Base-by-base conservation (phyloP, 2,113 vertebrate species). In the Vanacampus margaritifer region DNA sequence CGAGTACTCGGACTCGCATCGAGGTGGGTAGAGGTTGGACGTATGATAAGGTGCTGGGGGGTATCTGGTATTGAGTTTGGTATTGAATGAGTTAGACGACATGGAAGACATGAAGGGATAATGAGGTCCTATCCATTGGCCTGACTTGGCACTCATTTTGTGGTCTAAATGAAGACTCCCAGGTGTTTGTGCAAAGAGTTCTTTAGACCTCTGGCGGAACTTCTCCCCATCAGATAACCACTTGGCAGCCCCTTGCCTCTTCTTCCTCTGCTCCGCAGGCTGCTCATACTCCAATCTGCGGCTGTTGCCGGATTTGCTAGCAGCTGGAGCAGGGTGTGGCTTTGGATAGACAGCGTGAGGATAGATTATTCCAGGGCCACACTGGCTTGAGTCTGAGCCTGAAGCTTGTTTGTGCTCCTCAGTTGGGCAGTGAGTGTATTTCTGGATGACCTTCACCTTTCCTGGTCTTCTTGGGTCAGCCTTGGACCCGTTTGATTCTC, bases 1-100 rank as follows among this genome's bases (percentile, higher is more conserved):
- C 0, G 94, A 95, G 72, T 88, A 94, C 81, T 97, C 93, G 0
- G 94, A 95, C 71, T 94, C 93, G 0, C 94, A 95, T 53, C 72
- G 77, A 51, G 91, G 72, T 1, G 83, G 85, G 74, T 82, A 86
- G 19, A 50, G 80, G 58, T 71, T 61, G 0, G 67, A 76, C 56
- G 71, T 21, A 5, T 72, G 26, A 64, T 64, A 71, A 0, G 90
- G 87, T 35, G 87, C 88, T 17, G 90, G 72, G 1, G 92, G 92
- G 70, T 91, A 91, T 74, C 83, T 81, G 60, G 86, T 67, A 39
- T 90, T 85, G 16, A 90, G 80, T 67, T 60, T 78, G 41, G 72
- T 77, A 35, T 89, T 78, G 78, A 90, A 91, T 24, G 88, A 85
- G 37, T 85, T 83, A 0, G 89, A 70, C n/a, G 89, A 89, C 45